phyloP scores from a whole-genome alignment of 2,113 vertebrate species.

The Pica pica region DNA sequence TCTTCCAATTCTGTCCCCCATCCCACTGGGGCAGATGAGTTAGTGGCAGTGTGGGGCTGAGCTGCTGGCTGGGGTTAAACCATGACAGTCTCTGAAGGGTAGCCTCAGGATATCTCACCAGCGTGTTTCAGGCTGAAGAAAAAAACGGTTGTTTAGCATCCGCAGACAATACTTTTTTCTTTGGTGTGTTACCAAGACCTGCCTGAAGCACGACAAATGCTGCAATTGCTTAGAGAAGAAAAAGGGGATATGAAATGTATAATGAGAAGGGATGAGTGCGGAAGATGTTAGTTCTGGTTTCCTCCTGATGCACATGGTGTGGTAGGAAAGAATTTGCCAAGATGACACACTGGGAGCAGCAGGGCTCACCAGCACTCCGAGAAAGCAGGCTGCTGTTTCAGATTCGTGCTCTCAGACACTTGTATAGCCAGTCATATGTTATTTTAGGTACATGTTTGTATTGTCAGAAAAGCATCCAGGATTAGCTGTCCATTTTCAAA shows the following conservation, averaged over 20 bases:
- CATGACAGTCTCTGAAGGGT: neutral
- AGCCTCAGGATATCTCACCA: neutral
- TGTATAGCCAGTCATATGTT: neutral
- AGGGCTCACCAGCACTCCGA: fast-evolving
- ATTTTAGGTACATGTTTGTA: neutral
- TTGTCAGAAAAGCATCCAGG: neutral
- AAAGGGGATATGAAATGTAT: neutral
- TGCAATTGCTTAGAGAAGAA: neutral
- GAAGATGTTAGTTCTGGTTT: neutral
- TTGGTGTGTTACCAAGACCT: neutral
- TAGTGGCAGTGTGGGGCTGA: neutral
- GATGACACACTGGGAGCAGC: neutral
- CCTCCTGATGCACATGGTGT: neutral
- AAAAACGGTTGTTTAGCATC: neutral
- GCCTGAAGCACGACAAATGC: neutral
- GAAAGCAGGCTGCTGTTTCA: neutral
- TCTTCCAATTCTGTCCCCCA: neutral
- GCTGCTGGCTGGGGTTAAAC: neutral
- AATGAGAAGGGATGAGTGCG: neutral
- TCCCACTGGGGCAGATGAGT: neutral
- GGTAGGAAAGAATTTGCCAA: neutral
- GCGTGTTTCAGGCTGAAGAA: neutral
- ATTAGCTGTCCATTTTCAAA: neutral
- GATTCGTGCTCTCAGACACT: neutral
- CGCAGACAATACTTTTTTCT: neutral